Base-by-base conservation (phyloP, 2,113 vertebrate genomes). In the Polyodon spathula region DNA sequence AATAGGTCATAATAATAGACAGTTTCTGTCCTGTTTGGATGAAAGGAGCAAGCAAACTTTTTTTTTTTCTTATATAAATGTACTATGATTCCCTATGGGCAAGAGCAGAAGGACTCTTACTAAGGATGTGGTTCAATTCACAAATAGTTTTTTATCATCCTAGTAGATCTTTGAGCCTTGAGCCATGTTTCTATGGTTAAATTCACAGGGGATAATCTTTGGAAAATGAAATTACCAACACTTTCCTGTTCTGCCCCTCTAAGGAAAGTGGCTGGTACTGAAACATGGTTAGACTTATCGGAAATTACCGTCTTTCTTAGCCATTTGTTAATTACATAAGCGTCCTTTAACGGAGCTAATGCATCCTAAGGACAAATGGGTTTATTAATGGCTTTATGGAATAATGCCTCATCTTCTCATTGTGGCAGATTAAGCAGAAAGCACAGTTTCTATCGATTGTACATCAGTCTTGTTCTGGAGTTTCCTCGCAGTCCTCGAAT, bases 381-480 rank as follows among this genome's bases (percentile, higher is more conserved):
- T 59, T 46, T 59, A 59, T 6, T 42, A 58, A 58, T 58, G 56
- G 17, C 44, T 59, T 9, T 44, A 27, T 37, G 27, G 37, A 44
- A 59, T 37, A 8, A 38, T 6, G 17, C 39, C 17, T 58, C 14
- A 15, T 6, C 46, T 46, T 41, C 42, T 37, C n/a, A 27, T 8
- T 27, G 42, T 44, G 40, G 17, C 2, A 46, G 11, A 12, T 59
- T 40, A 59, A 16, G 42, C 10, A 8, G 11, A 27, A 48, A 43
- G 9, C 48, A 12, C 11, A 16, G 14, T 48, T 59, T 59, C 42
- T 42, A 37, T 27, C 27, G 1, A 6, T 37, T 59, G 43, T 46
- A 37, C 46, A 46, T 27, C 8, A 37, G 6, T 48, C 37, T 59
- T 6, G 58, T 59, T 59, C 16, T 57, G 56, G 38, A 38, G 56